Base-by-base conservation (phyloP, 2,888 invertebrate genomes). In the Xanthorhoe designata region DNA sequence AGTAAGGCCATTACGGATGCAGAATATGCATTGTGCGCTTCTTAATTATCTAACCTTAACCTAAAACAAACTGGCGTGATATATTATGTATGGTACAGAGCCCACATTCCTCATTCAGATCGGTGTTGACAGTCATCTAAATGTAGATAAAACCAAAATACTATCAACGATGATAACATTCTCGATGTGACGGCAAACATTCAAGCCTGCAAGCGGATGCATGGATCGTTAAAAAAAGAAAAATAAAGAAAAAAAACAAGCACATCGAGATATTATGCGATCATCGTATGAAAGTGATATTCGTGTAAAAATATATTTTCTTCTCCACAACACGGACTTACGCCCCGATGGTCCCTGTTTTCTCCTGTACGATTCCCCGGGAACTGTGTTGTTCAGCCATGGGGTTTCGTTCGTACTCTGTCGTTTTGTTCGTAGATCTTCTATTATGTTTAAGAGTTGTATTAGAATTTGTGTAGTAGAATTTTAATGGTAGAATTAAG, bases 331-430 rank as follows among this genome's bases (percentile, higher is more conserved):
- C 82, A 70, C 75, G 83, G 89, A 95, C 95, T 95, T 95, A 95
- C 95, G 94, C 88, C 95, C 95, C 80, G 94, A 91, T 77, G 94
- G 92, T 87, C 94, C 94, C 85, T 95, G 95, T 88, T 95, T 95
- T 84, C 95, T 94, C 78, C 95, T 93, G 90, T 95, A 95, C 73
- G 90, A 89, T 84, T 94, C 94, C 75, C 86, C 91, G 75, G 86
- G 78, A 68, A 80, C 75, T 72, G 81, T 76, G 80, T 82, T 87
- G 80, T 83, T 87, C 80, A 82, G 81, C 91, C 91, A 91, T 77
- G 87, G 90, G 70, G 84, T 74, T 78, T 92, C 90, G 78, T 80
- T 82, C 71, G 85, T 80, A 67, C 63, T 67, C 83, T 91, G 91
- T 75, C 92, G 86, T 87, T 94, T 94, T 78, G 79, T 80, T 84